Percentiles rank a stretch among this genome's conserved stretches.
Evolutionary conservation across 2,888 invertebrate genomes (phyloP).

Genomic region (Temnothorax rugatulus): DNA sequence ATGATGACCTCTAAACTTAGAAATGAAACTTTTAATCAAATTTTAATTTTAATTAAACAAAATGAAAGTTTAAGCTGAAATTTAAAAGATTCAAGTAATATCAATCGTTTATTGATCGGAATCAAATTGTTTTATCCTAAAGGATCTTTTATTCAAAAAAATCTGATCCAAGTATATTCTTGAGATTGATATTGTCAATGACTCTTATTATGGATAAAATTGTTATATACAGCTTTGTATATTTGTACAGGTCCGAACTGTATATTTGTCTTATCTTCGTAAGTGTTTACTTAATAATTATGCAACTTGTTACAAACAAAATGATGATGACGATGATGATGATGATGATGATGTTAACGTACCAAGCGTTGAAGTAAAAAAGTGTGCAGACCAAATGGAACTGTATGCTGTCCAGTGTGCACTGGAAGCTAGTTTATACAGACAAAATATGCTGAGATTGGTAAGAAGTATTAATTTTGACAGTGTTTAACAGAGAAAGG

Average conservation of each 20-base stretch:
- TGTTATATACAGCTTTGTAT: background rate
- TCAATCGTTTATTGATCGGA: background rate
- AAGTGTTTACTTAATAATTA: conserved; percentile 81
- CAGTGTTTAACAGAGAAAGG: background rate
- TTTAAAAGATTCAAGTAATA: background rate
- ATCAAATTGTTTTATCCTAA: background rate
- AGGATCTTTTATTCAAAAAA: background rate
- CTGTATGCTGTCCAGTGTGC: conserved; percentile 78
- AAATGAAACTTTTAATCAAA: background rate
- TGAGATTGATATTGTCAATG: background rate
- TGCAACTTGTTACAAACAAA: conserved; percentile 73
- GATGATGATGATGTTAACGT: conserved; percentile 59
- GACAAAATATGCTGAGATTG: conserved; percentile 80
- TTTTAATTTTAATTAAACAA: background rate
- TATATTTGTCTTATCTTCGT: conserved; percentile 80
- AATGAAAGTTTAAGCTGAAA: background rate
- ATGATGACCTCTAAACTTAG: background rate
- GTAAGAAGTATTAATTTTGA: conserved; percentile 64
- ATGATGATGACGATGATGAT: conserved; percentile 56
- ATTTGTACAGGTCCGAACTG: conserved; percentile 78
- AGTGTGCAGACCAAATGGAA: conserved; percentile 80
- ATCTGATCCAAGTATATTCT: background rate
- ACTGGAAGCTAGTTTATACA: conserved; percentile 78
- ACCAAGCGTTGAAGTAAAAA: conserved; percentile 73
- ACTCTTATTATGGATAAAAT: background rate